A percentile compares a stretch with the other conserved stretches of the same genome.
phyloP scores from a whole-genome alignment of 2,797 vertebrate species.

The Tolypeutes matacus region DNA sequence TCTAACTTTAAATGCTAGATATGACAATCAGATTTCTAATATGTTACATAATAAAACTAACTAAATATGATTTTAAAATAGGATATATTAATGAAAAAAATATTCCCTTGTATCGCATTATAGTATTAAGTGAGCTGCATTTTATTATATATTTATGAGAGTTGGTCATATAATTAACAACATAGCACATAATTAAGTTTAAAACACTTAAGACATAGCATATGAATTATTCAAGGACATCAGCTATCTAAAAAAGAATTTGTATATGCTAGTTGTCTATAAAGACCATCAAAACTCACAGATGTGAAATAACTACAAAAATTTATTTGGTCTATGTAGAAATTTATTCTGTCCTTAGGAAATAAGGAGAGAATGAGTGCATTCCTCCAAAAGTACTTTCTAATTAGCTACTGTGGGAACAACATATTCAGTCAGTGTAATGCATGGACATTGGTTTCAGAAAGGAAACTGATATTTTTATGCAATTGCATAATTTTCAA shows the following conservation, averaged over 20 bases:
- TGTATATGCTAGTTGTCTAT: not conserved
- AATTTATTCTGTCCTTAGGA: constrained; percentile 50
- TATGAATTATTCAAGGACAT: not conserved
- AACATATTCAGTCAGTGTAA: constrained; percentile 28
- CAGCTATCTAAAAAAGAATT: not conserved
- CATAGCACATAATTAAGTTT: not conserved
- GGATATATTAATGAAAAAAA: constrained; percentile 23
- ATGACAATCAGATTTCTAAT: not conserved
- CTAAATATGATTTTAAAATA: not conserved
- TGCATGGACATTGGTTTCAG: not conserved
- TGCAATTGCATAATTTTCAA: constrained; percentile 41
- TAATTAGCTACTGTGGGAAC: constrained; percentile 6
- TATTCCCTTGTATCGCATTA: not conserved
- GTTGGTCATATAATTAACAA: not conserved
- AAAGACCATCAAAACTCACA: constrained; percentile 11
- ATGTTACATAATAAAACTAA: not conserved
- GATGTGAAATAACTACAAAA: not conserved
- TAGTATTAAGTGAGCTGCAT: not conserved
- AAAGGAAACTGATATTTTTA: constrained; percentile 5
- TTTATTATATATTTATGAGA: constrained; percentile 7
- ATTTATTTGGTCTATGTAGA: constrained; percentile 36
- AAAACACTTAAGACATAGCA: not conserved
- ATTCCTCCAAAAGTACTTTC: constrained; percentile 51
- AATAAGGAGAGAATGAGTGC: constrained; percentile 54
- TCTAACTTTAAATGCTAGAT: not conserved